Conservation (phyloP, 1,140 invertebrate genomes). For the Neodiprion virginianus region DNA sequence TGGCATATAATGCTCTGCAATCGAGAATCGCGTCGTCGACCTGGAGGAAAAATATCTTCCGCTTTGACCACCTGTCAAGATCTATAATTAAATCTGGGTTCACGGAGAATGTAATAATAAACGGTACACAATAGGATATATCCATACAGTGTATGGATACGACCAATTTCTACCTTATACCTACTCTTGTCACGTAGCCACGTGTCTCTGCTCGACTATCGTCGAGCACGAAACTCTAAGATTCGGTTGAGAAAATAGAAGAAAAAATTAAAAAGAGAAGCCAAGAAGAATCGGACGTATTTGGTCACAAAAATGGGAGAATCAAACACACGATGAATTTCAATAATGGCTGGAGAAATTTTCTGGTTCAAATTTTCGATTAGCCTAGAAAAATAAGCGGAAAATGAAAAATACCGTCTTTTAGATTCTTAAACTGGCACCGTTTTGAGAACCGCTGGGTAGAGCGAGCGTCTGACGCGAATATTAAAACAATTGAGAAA, state of each 20-base stretch:
- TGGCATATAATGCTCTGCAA: too few species aligned
- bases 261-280: too few species aligned
- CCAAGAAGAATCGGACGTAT: too few species aligned
- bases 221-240: too few species aligned
- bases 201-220: too few species aligned
- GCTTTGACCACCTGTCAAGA: conserved; percentile 19
- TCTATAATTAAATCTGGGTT: conserved; percentile 32
- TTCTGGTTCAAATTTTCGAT: too few species aligned
- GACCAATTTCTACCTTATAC: neutral
- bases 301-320: too few species aligned
- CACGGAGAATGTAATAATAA: neutral
- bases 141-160: neutral
- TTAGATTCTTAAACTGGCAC: neutral
- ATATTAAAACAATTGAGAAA: conserved; percentile 8
- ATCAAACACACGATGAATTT: too few species aligned
- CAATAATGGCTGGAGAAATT: too few species aligned
- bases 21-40: too few species aligned
- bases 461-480: neutral
- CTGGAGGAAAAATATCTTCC: neutral
- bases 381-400: neutral
- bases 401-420: neutral
- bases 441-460: neutral
- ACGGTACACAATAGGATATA: neutral
- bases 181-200: neutral
- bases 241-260: too few species aligned